Evolutionary conservation across 2,797 vertebrate genomes (phyloP).

Genomic region (Phyllotis vaccarum): DNA sequence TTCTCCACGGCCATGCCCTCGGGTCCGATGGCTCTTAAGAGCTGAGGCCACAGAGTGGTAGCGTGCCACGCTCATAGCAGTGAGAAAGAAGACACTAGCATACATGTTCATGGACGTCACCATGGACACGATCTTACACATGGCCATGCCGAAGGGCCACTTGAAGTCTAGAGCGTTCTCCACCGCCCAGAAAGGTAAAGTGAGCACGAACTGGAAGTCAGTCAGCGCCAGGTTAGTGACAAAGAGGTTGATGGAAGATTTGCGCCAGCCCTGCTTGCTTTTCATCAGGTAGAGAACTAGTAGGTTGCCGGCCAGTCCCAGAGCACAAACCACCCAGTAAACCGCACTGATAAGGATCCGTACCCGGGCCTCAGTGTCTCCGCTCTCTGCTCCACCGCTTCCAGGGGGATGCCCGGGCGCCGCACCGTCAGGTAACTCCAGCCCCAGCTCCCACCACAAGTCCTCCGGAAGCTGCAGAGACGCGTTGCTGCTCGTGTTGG

Average conservation of each 20-base stretch:
- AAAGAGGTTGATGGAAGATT: constrained; percentile 96
- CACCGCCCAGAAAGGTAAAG: constrained; percentile 97
- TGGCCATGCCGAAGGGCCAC: constrained; percentile 96
- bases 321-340: constrained; percentile 95
- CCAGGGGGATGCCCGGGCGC: constrained; percentile 86
- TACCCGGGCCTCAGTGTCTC: constrained; percentile 80
- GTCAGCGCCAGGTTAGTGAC: constrained; percentile 96
- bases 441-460: constrained; percentile 80
- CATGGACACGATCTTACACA: constrained; percentile 97
- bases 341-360: constrained; percentile 93
- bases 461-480: constrained; percentile 85
- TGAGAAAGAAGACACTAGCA: constrained; percentile 98
- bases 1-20: constrained; percentile 66
- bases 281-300: constrained; percentile 97
- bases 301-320: constrained; percentile 95
- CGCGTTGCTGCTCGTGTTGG: constrained; percentile 85
- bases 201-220: constrained; percentile 97
- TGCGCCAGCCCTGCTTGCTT: constrained; percentile 94
- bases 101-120: constrained; percentile 99
- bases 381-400: background rate
- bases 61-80: constrained; percentile 95
- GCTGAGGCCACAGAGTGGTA: constrained; percentile 95
- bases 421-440: constrained; percentile 85
- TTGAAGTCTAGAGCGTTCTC: constrained; percentile 97
- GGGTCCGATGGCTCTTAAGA: constrained; percentile 88